phyloP scores from a whole-genome alignment of 53 echinoderm and acorn worm genomes.

The Mesocentrotus franciscanus region DNA sequence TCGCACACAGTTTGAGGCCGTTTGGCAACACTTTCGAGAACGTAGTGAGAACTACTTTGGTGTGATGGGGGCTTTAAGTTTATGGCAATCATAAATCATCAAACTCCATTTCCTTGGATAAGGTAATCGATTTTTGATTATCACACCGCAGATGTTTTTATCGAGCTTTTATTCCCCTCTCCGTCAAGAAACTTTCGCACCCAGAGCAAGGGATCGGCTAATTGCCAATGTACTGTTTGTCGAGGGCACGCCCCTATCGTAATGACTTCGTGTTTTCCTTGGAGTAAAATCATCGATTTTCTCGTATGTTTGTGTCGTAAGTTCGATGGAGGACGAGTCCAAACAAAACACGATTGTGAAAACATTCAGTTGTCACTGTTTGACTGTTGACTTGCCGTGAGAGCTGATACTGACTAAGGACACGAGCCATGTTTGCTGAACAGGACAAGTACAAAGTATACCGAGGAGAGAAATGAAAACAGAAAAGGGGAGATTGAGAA shows the following conservation, averaged over 20 bases:
- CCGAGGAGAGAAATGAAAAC: neutral
- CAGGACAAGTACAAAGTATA: neutral
- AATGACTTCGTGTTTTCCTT: neutral
- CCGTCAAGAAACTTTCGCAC: neutral
- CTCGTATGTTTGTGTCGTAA: neutral
- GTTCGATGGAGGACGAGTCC: neutral
- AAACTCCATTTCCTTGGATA: constrained; percentile 9
- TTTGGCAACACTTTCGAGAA: no score
- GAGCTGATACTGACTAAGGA: neutral
- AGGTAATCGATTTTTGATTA: constrained; percentile 18
- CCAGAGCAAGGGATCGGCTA: neutral
- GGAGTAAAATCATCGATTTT: constrained; percentile 1
- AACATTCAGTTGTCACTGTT: neutral
- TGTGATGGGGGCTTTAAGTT: no score
- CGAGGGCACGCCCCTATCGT: neutral
- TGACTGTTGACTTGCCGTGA: neutral
- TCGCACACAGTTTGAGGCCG: no score
- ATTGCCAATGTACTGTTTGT: constrained; percentile 12
- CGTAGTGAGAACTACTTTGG: no score
- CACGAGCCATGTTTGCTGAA: neutral
- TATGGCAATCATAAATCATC: neutral
- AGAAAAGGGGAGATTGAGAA: neutral
- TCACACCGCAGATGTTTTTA: constrained; percentile 41
- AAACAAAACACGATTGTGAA: neutral
- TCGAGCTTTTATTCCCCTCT: neutral